Conservation (phyloP, 2,113 vertebrate genomes). For the Alethe diademata region DNA sequence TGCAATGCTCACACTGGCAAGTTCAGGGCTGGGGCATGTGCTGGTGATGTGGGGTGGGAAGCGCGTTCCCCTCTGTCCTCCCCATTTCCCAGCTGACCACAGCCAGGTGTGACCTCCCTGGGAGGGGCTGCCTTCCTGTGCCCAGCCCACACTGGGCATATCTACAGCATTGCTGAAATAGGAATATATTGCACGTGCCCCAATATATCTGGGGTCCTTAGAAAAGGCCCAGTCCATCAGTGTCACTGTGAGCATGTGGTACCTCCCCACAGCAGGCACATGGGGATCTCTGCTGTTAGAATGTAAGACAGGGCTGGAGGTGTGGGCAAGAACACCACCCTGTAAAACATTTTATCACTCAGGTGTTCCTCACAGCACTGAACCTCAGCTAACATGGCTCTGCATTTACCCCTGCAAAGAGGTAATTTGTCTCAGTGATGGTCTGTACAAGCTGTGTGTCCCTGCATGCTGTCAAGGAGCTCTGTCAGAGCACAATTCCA, state of each 20-base stretch:
- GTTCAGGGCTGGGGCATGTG: neutral
- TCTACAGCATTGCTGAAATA: neutral
- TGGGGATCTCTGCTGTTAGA: neutral
- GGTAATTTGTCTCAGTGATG: neutral
- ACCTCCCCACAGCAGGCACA: neutral
- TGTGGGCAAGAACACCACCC: neutral
- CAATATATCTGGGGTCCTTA: neutral
- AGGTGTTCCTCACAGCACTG: neutral
- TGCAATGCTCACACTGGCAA: neutral
- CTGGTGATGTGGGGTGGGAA: fast-evolving
- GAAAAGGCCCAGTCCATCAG: neutral
- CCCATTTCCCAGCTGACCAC: neutral
- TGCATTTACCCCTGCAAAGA: neutral
- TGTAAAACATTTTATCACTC: neutral
- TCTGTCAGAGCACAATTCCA: neutral
- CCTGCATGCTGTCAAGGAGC: fast-evolving
- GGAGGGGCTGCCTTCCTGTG: neutral
- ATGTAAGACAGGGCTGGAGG: neutral
- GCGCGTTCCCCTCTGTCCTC: neutral
- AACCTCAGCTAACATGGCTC: fast-evolving
- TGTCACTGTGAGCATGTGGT: fast-evolving
- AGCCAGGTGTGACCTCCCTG: neutral
- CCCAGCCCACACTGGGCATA: neutral
- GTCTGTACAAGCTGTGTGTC: neutral
- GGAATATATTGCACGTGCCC: neutral